These are phyloP conservation scores for Amphibalanus amphitrite DNA, from an alignment of 1,140 invertebrate genomes.

Conservation along the genomic window DNA sequence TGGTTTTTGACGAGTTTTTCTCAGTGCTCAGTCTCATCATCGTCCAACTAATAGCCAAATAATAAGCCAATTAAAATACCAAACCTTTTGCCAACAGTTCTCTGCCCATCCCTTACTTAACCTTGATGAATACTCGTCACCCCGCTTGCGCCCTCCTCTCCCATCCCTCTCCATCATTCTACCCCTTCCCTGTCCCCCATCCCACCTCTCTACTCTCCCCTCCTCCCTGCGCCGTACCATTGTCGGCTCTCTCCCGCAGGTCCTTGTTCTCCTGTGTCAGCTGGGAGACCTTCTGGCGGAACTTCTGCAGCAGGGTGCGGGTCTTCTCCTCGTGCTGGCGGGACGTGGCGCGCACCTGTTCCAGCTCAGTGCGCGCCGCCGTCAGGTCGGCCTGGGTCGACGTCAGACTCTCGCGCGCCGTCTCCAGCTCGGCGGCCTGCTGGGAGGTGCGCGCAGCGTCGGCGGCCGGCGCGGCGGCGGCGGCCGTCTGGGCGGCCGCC, in stretches of 20 bases:
- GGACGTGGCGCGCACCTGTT: not conserved
- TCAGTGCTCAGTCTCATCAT: too few relatives aligned
- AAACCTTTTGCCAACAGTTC: too few relatives aligned
- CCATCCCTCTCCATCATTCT: too few relatives aligned
- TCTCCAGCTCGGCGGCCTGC: not conserved
- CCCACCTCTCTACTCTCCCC: too few relatives aligned
- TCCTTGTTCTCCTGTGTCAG: constrained; percentile 1
- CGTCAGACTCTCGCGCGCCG: too few relatives aligned
- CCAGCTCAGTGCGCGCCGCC: not conserved
- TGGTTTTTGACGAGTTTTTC: too few relatives aligned
- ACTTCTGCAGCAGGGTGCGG: not conserved
- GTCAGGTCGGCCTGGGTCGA: not conserved
- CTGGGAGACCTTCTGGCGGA: not conserved
- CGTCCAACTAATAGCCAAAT: too few relatives aligned
- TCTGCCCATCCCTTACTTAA: too few relatives aligned
- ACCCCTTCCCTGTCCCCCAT: too few relatives aligned
- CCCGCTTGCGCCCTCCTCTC: too few relatives aligned
- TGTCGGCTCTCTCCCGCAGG: not conserved
- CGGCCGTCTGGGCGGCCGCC: constrained; percentile 4
- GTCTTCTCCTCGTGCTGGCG: not conserved
- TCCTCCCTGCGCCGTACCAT: not conserved
- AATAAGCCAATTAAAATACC: too few relatives aligned
- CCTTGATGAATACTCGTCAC: too few relatives aligned
- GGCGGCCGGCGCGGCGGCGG: not conserved
- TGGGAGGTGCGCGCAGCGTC: not conserved